These are phyloP conservation scores for Turritopsis rubra DNA, from an alignment of 30 jellyfish, hydroid and myxozoan species.

Conservation along the genomic window DNA sequence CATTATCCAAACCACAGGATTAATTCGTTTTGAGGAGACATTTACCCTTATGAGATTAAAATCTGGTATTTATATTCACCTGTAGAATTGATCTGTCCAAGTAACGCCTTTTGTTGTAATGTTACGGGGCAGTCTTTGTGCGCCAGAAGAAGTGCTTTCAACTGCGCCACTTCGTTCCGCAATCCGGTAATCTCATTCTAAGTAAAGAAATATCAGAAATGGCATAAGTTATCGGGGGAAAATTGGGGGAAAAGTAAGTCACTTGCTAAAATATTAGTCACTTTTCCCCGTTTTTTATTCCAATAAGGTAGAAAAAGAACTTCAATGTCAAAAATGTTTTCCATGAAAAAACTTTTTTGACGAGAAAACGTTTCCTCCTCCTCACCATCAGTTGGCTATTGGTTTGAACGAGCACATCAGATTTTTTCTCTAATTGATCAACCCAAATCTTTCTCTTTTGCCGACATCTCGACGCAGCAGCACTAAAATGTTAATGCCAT, in stretches of 20 bases:
- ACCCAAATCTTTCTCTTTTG: constrained; percentile 98
- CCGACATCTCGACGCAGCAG: constrained; percentile 98
- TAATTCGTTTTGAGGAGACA: no score
- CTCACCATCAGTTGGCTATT: constrained; percentile 61
- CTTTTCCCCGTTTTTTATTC: background rate
- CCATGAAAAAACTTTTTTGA: background rate
- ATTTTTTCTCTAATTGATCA: constrained; percentile 76
- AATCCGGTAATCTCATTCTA: constrained; percentile 64
- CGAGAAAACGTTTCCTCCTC: background rate
- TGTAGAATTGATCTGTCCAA: constrained; percentile 35
- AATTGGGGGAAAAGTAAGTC: no score
- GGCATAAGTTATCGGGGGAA: no score
- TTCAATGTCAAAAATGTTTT: background rate
- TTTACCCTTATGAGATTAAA: no score
- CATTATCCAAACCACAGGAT: no score
- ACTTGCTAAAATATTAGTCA: background rate
- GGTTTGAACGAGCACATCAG: constrained; percentile 68
- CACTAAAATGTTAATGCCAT: constrained; percentile 34
- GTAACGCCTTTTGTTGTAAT: constrained; percentile 64
- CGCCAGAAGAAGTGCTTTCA: constrained; percentile 81
- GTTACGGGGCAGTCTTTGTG: constrained; percentile 98
- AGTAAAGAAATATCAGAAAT: no score
- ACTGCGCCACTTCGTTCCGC: constrained; percentile 91
- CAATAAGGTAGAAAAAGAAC: background rate
- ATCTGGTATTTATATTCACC: constrained; percentile 28